These are phyloP conservation scores for Euleptes europaea DNA, from an alignment of 2,113 vertebrate genomes.

Conservation along the genomic window DNA sequence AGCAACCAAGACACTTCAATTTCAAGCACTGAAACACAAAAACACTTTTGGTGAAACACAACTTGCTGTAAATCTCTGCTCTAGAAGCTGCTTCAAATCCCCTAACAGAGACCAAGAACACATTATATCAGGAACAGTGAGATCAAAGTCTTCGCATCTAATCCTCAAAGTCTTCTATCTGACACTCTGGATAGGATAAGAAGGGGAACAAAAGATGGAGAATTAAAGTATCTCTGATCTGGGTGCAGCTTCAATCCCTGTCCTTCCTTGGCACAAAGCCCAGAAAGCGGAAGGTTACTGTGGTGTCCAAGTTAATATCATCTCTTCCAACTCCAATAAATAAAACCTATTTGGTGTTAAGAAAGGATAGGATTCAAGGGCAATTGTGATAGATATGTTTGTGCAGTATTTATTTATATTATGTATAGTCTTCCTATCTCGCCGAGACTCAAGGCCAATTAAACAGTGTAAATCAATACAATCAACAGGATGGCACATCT, in stretches of 20 bases:
- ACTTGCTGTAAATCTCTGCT: not conserved
- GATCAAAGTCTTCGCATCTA: not conserved
- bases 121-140: not conserved
- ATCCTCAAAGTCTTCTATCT: not conserved
- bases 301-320: not conserved
- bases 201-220: not conserved
- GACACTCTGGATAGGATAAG: not conserved
- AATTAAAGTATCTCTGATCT: not conserved
- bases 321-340: not conserved
- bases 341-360: not conserved
- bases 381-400: not conserved
- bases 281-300: not conserved
- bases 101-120: not conserved
- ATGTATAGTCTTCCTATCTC: too few species aligned
- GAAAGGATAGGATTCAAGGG: not conserved
- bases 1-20: too few species aligned
- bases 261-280: not conserved
- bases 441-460: too few species aligned
- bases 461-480: too few species aligned
- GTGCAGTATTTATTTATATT: too few species aligned
- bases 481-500: too few species aligned
- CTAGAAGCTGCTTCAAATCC: not conserved
- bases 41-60: not conserved
- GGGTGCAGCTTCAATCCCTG: not conserved
- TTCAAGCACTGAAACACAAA: too few species aligned